These are phyloP conservation scores for Lasioglossum calceatum DNA, from an alignment of 2,888 invertebrate genomes.

Conservation along the genomic window DNA sequence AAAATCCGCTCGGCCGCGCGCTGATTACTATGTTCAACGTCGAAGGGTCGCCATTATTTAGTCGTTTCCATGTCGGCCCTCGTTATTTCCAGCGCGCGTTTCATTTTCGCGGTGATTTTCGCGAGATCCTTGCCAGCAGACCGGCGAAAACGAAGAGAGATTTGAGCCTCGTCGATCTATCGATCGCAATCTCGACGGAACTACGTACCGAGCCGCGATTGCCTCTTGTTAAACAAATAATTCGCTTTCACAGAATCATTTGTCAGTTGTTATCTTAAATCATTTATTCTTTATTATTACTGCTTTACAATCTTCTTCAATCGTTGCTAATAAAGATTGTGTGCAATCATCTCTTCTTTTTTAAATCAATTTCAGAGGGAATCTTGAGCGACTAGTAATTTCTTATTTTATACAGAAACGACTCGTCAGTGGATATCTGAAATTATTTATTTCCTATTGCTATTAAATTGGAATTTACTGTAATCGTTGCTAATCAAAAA, in stretches of 20 bases:
- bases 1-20: slow-evolving; percentile 33
- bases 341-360: neutral
- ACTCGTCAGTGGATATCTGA: neutral
- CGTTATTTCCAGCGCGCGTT: slow-evolving; percentile 21
- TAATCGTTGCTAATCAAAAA: no score
- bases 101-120: neutral
- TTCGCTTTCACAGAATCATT: neutral
- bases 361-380: neutral
- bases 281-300: neutral
- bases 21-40: slow-evolving; percentile 46
- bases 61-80: slow-evolving; percentile 36
- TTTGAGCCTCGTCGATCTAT: neutral
- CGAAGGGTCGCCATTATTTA: slow-evolving; percentile 45
- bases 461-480: neutral
- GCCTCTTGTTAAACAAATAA: neutral
- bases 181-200: neutral
- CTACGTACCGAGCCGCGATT: neutral
- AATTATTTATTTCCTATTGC: neutral
- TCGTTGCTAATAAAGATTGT: neutral
- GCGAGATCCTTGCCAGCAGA: neutral
- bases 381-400: neutral
- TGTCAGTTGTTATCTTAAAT: neutral
- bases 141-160: neutral
- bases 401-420: no score
- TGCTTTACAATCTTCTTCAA: neutral